Base-by-base conservation (phyloP, 2,888 invertebrate genomes). In the Cloeon dipterum region DNA sequence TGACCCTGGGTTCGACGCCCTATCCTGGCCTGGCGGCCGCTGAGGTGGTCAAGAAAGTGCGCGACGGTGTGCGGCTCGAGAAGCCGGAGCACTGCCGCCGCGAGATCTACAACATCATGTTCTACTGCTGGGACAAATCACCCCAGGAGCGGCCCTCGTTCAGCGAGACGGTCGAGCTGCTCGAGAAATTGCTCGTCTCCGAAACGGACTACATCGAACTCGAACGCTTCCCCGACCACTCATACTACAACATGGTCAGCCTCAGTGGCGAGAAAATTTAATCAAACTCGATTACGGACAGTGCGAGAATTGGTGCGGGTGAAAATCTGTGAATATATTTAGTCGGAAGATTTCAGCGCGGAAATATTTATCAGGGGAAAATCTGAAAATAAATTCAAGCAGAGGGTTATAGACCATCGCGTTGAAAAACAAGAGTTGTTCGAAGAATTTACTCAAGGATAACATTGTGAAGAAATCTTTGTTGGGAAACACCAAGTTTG, bases 121-220 rank as follows among this genome's bases (percentile, higher is more conserved):
- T 78, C 53, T 86, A 88, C 54, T 93, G 91, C 54, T 93, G 93
- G 93, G 79, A 83, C 43, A 74, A 77, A 11, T 76, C 82, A 47
- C 69, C 85, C 1, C 68, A 71, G n/a, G 68, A 76, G 42, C 59
- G 93, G 40, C 91, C 91, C 0, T 68, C 74, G 34, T 93, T 93
- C 56, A 63, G 65, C 2, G 86, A 89, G 54, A 70, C 88, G 16
- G 75, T 82, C 3, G 63, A 68, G 37, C 66, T 83, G 53, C 60
- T 89, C 35, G 88, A 88, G 53, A 74, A 76, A 43, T 62, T 93
- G 14, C 61, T 93, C 38, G 70, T 85, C 49, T 79, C 81, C 32
- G 88, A 91, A 57, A 85, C 82, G 46, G 89, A 91, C 55, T 91
- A 91, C 50, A 88, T 93, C 37, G 85, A 91, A 53, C 60, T 89